Conservation (phyloP, 2,888 invertebrate species). For the Oscheius onirici region DNA sequence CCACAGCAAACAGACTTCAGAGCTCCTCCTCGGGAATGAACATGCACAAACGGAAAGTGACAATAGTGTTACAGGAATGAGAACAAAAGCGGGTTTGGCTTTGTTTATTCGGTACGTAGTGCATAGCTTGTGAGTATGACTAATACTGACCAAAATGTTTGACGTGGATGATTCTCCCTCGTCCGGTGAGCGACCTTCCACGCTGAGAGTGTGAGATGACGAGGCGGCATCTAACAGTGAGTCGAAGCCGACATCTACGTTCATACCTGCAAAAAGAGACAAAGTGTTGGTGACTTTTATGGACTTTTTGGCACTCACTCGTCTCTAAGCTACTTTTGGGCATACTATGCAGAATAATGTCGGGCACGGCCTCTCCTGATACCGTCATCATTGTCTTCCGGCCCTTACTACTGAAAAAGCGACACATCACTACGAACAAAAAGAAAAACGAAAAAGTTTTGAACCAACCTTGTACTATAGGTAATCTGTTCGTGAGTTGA, state of each 20-base stretch:
- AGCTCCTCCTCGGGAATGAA: no score
- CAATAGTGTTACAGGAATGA: no score
- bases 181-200: slow-evolving; percentile 5
- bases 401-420: no score
- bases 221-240: not conserved
- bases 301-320: not conserved
- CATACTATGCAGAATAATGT: not conserved
- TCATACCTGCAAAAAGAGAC: slow-evolving; percentile 8
- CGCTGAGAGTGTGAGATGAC: not conserved
- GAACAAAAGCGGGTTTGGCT: no score
- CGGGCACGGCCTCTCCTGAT: not conserved
- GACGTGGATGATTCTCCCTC: slow-evolving; percentile 12
- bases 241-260: slow-evolving; percentile 6
- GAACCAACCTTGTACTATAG: not conserved
- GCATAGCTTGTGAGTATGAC: no score
- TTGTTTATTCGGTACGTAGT: no score
- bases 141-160: slow-evolving; percentile 5
- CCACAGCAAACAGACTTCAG: no score
- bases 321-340: not conserved
- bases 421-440: no score
- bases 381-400: not conserved
- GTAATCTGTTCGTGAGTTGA: no score
- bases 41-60: no score
- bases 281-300: not conserved
- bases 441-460: no score